phyloP scores from a whole-genome alignment of 2,113 vertebrate species.

The Charina bottae region DNA sequence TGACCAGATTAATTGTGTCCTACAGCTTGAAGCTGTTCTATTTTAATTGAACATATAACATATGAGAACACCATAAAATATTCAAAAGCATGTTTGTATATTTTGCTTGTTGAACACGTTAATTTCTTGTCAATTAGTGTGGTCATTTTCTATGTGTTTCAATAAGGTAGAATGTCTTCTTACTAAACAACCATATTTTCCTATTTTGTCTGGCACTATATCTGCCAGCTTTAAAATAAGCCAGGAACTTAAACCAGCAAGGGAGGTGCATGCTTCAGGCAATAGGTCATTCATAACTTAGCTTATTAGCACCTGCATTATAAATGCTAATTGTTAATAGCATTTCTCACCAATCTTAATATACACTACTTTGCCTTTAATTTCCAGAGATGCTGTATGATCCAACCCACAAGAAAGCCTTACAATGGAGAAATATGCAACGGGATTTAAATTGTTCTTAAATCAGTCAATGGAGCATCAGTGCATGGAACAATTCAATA shows the following conservation, averaged over 20 bases:
- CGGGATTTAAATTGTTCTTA: slow-evolving; percentile 82
- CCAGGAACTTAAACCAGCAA: neutral
- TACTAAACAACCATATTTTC: neutral
- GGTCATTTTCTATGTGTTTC: neutral
- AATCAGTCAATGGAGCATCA: slow-evolving; percentile 87
- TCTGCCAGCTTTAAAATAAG: neutral
- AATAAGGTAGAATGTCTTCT: neutral
- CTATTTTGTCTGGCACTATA: neutral
- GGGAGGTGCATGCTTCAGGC: neutral
- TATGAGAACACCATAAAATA: neutral
- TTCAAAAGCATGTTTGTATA: neutral
- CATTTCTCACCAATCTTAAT: slow-evolving; percentile 9
- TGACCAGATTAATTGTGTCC: neutral
- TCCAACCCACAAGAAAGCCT: slow-evolving; percentile 76
- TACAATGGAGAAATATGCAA: slow-evolving; percentile 76
- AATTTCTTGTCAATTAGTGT: neutral
- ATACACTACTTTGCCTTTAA: neutral
- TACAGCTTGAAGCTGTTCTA: neutral
- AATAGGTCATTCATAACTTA: neutral
- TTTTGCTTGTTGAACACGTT: neutral
- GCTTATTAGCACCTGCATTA: too few relatives aligned
- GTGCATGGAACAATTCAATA: slow-evolving; percentile 85
- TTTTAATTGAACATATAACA: neutral
- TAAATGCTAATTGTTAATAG: neutral
- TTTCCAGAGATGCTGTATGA: slow-evolving; percentile 67